Evolutionary conservation across 35 echinoderm and acorn worm species (phyloP).

Genomic region (Anneissia japonica): DNA sequence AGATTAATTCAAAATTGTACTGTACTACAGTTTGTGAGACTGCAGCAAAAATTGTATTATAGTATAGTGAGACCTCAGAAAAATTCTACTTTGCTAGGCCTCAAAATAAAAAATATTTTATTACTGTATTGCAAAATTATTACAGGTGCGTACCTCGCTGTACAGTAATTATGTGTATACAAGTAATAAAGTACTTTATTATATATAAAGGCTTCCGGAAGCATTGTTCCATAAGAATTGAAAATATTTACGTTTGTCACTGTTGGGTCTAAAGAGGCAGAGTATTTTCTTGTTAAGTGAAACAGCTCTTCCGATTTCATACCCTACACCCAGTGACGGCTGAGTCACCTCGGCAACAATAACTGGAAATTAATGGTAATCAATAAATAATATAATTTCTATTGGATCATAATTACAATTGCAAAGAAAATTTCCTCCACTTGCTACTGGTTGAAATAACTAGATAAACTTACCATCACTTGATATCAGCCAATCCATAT

Average conservation of each 20-base stretch:
- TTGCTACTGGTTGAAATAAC: not conserved
- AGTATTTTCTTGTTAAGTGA: conserved; percentile 77
- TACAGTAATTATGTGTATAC: too few relatives aligned
- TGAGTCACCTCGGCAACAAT: conserved; percentile 95
- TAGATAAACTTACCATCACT: conserved; percentile 63
- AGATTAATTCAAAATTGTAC: too few relatives aligned
- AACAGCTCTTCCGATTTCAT: conserved; percentile 89
- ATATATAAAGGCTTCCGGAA: too few relatives aligned
- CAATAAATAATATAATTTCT: not conserved
- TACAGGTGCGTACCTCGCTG: too few relatives aligned
- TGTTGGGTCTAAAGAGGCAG: conserved; percentile 67
- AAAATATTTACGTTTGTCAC: conserved; percentile 74
- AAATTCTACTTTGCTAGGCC: too few relatives aligned
- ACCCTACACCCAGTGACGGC: conserved; percentile 86
- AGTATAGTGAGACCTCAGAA: too few relatives aligned
- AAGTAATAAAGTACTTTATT: too few relatives aligned
- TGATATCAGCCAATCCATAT: conserved; percentile 67
- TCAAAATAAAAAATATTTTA: too few relatives aligned
- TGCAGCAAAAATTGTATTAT: too few relatives aligned
- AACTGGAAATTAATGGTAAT: conserved; percentile 26
- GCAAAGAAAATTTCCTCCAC: not conserved
- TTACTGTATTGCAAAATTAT: too few relatives aligned
- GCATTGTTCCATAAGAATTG: too few relatives aligned
- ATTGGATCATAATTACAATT: not conserved
- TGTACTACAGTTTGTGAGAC: too few relatives aligned